A percentile compares a stretch with the other conserved stretches of the same genome.
These are phyloP conservation scores for Neosilurus mollespiculum DNA, from an alignment of 2,797 vertebrate genomes.

Conservation along the genomic window DNA sequence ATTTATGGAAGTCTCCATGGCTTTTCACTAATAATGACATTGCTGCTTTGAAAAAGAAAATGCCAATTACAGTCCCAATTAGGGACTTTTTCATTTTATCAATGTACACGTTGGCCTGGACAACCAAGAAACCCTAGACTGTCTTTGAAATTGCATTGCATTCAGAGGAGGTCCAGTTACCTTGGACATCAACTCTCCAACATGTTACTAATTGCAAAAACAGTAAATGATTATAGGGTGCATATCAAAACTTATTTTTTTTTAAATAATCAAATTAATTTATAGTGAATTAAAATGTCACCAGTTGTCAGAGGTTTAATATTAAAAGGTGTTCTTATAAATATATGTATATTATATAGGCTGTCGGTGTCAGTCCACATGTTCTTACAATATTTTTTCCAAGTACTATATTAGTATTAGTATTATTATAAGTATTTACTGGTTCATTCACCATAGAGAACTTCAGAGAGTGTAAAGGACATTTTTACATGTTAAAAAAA, in stretches of 20 bases:
- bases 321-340: not conserved
- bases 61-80: not conserved
- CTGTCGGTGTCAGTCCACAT: not conserved
- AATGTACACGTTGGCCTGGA: not conserved
- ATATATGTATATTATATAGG: not conserved
- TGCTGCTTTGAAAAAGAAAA: not conserved
- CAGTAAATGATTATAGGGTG: not conserved
- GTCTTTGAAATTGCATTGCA: not conserved
- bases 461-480: not conserved
- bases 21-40: not conserved
- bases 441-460: not conserved
- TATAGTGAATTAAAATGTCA: not conserved
- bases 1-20: constrained; percentile 6
- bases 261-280: not conserved
- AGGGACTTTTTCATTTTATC: not conserved
- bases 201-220: not conserved
- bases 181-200: not conserved
- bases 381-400: not conserved
- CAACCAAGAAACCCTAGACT: not conserved
- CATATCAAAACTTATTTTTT: not conserved
- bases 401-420: too few relatives aligned
- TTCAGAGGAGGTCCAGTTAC: not conserved
- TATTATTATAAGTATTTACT: not conserved
- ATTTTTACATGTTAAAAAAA: not conserved
- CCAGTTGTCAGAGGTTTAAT: not conserved